Evolutionary conservation across 2,113 vertebrate species (phyloP), one percentile per base, ranked within the genome.

Genomic region (Martes martes): DNA sequence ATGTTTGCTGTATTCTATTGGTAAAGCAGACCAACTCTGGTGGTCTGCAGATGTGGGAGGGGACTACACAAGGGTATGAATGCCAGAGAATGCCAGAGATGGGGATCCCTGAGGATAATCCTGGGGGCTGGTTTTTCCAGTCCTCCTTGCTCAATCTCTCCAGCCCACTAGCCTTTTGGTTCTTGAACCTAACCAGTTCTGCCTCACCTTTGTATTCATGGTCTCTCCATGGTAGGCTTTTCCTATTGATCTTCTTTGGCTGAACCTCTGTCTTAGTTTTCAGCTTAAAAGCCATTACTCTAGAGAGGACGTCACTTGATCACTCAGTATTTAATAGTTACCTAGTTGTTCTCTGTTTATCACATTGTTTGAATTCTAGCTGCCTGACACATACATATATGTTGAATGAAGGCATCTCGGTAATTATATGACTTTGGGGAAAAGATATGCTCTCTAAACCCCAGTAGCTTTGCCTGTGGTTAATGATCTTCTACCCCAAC

Each of bases 321-420:
- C 13, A 47, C 36, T 82, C 50, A 92, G 24, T 47, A 85, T 33
- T 81, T 21, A 84, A 31, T 55, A 42, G 45, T 85, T 85, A 63
- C 39, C 36, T 90, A 50, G 57, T 67, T n/a, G 55, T 87, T 89
- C 24, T 76, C 18, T 88, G 50, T 92, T 36, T 65, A 61, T 73
- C n/a, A 67, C 42, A 85, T 93, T 95, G 71, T 88, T 96, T 87
- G 80, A 96, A 86, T 71, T 87, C 33, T 92, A 23, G 28, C 15
- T 52, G 8, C 63, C 10, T 14, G 45, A 45, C 33, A 39, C 28
- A 45, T 59, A 94, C 71, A 91, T 57, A 89, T 55, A 73, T 47
- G 24, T 78, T 83, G 74, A 95, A 71, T 80, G n/a, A 91, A 59
- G 31, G 45, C 36, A 1, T 79, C 65, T 95, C 89, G 82, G 47